Percentiles rank a stretch among this genome's conserved stretches.
phyloP scores from a whole-genome alignment of 2,113 vertebrate species.

The Amia ocellicauda region DNA sequence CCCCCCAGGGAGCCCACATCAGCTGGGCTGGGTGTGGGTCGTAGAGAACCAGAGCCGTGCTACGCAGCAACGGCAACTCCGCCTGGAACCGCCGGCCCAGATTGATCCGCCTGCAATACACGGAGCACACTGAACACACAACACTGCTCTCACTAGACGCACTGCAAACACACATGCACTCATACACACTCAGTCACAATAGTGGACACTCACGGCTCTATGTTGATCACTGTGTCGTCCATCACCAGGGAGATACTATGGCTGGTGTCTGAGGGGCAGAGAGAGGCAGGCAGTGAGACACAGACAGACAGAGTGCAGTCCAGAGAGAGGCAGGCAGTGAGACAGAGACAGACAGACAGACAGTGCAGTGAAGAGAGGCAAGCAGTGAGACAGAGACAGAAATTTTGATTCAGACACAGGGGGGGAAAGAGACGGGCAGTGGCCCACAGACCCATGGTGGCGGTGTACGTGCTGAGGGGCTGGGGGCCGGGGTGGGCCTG shows the following conservation, averaged over 20 bases:
- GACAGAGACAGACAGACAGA: too few species aligned
- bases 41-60: slow-evolving; percentile 19
- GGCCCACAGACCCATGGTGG: slow-evolving; percentile 43
- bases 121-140: neutral
- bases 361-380: too few species aligned
- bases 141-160: neutral
- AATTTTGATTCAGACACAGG: too few species aligned
- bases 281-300: neutral
- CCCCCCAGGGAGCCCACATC: slow-evolving; percentile 69
- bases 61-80: slow-evolving; percentile 56
- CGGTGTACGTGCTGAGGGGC: slow-evolving; percentile 28
- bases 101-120: slow-evolving; percentile 65
- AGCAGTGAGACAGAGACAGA: too few species aligned
- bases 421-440: too few species aligned
- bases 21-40: slow-evolving; percentile 54
- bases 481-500: slow-evolving; percentile 22
- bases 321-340: too few species aligned
- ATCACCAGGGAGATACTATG: slow-evolving; percentile 46
- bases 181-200: neutral
- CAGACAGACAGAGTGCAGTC: neutral
- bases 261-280: slow-evolving; percentile 33
- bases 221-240: slow-evolving; percentile 54
- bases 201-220: slow-evolving; percentile 60
- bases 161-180: neutral
- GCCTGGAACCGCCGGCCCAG: slow-evolving; percentile 69